A percentile compares a stretch with the other conserved stretches of the same genome.
These are phyloP conservation scores for Pristionchus mayeri DNA, from an alignment of 2,888 invertebrate species.

Conservation along the genomic window DNA sequence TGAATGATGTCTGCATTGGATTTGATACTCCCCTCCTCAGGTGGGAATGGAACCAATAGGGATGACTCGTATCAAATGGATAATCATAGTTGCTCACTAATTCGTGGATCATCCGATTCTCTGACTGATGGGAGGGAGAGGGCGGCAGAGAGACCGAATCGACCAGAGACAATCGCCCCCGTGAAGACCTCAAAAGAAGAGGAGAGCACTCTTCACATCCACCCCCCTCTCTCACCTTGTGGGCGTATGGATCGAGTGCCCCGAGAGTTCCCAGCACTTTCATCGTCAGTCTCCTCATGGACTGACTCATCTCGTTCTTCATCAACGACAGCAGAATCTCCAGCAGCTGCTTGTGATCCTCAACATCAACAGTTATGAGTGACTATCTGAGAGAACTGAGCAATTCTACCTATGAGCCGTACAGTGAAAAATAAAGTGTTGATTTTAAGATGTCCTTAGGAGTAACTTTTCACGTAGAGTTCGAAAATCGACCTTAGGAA, in stretches of 20 bases:
- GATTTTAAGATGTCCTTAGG: no score
- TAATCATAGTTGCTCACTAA: not conserved
- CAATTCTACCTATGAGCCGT: no score
- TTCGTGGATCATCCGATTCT: constrained; percentile 62
- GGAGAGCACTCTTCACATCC: no score
- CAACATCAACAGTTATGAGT: no score
- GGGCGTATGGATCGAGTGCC: constrained; percentile 97
- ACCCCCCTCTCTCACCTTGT: constrained; percentile 83
- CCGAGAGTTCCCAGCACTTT: constrained; percentile 94
- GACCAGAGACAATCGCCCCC: constrained; percentile 79
- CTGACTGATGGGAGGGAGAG: constrained; percentile 67
- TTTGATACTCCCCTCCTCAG: no score
- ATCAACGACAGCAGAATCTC: constrained; percentile 95
- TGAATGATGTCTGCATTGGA: constrained; percentile 71
- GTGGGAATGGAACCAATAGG: not conserved
- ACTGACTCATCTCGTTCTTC: constrained; percentile 89
- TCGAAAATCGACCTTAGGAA: no score
- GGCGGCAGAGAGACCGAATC: constrained; percentile 58
- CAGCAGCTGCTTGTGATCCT: constrained; percentile 87
- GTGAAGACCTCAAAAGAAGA: constrained; percentile 59
- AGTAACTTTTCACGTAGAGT: no score
- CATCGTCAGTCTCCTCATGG: constrained; percentile 85
- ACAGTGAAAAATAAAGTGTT: no score
- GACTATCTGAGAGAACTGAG: no score
- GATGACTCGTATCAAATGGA: not conserved